phyloP scores from a whole-genome alignment of 2,113 vertebrate species.

The Zootoca vivipara region DNA sequence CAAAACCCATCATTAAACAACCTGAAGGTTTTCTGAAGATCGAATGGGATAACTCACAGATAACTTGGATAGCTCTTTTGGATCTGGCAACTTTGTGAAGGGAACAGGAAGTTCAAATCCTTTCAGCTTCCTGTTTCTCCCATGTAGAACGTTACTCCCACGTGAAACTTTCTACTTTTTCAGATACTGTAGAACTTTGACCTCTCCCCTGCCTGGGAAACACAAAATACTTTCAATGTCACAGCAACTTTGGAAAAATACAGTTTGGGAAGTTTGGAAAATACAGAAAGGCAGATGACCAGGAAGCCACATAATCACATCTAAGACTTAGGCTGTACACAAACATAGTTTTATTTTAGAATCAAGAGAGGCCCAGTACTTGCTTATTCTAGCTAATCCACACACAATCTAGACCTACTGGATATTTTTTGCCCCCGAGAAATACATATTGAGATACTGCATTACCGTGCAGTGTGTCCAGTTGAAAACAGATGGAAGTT shows the following conservation, averaged over 20 bases:
- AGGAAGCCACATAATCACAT: neutral
- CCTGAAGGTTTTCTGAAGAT: constrained; percentile 5
- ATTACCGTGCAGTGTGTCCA: too few relatives aligned
- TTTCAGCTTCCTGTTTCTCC: neutral
- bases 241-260: too few relatives aligned
- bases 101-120: neutral
- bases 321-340: neutral
- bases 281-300: neutral
- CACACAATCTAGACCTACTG: too few relatives aligned
- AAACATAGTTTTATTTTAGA: too few relatives aligned
- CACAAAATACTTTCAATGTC: neutral
- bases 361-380: too few relatives aligned
- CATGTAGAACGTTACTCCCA: neutral
- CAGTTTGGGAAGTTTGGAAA: neutral
- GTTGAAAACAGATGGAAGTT: too few relatives aligned
- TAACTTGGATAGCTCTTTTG: neutral
- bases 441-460: too few relatives aligned
- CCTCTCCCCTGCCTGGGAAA: neutral
- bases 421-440: too few relatives aligned
- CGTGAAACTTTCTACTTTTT: neutral
- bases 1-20: constrained; percentile 39
- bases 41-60: constrained; percentile 26
- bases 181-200: neutral
- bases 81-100: neutral
- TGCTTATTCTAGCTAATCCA: too few relatives aligned